Conservation (phyloP, 2,113 vertebrate species). For the Elaphurus davidianus region DNA sequence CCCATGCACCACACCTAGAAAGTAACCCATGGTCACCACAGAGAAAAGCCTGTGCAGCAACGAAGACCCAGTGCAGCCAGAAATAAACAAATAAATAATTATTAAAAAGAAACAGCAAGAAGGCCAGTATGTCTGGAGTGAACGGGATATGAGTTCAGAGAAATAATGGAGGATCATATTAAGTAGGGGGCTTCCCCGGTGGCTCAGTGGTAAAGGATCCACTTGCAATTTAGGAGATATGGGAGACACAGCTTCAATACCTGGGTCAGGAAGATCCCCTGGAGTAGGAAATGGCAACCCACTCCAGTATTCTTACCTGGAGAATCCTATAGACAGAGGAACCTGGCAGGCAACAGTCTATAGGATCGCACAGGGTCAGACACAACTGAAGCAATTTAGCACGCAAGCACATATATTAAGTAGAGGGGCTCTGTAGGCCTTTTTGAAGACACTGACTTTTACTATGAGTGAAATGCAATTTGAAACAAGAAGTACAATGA, state of each 20-base stretch:
- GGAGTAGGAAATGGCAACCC: not conserved
- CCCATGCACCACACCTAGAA: not conserved
- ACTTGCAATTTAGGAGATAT: not conserved
- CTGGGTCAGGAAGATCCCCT: not conserved
- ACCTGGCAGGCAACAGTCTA: not conserved
- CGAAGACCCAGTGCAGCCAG: not conserved
- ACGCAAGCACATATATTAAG: not conserved
- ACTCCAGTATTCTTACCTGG: not conserved
- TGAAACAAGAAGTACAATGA: not conserved
- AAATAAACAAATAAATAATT: not conserved
- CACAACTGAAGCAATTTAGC: not conserved
- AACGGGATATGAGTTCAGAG: not conserved
- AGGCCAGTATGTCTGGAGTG: not conserved
- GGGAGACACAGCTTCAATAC: not conserved
- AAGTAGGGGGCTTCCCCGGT: accelerated
- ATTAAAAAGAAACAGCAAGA: not conserved
- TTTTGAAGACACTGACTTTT: not conserved
- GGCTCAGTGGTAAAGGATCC: not conserved
- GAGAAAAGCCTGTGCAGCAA: not conserved
- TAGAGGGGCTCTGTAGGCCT: not conserved
- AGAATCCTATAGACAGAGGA: not conserved
- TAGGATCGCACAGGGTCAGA: not conserved
- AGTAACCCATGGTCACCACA: not conserved
- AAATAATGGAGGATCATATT: not conserved
- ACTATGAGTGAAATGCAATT: not conserved